Percentiles rank a stretch among this genome's conserved stretches.
Conservation (phyloP, 2,888 invertebrate genomes). For the Sisyra nigra region DNA sequence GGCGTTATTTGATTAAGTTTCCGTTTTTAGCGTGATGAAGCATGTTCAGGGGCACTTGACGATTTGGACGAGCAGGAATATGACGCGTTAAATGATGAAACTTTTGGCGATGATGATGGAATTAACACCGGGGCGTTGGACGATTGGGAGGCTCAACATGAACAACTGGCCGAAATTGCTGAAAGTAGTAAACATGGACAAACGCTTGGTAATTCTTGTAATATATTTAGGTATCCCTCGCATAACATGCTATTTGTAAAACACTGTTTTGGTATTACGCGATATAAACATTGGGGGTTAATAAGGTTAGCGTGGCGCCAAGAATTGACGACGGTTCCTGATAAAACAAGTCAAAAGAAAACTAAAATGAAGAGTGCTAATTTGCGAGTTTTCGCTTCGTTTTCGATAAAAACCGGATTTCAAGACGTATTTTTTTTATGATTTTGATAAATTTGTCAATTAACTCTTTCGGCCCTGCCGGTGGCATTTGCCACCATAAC, state of each 20-base stretch:
- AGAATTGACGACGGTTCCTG: too few relatives aligned
- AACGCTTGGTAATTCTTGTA: slow-evolving; percentile 18
- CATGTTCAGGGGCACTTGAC: slow-evolving; percentile 40
- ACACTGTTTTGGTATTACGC: background rate
- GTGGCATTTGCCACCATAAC: too few relatives aligned
- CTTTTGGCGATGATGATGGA: slow-evolving; percentile 61
- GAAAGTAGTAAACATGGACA: slow-evolving; percentile 28
- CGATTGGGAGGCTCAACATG: slow-evolving; percentile 61
- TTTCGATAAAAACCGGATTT: too few relatives aligned
- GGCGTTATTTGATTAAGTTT: slow-evolving; percentile 21
- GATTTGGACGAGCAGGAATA: slow-evolving; percentile 60
- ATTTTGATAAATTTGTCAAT: too few relatives aligned
- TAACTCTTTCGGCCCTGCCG: too few relatives aligned
- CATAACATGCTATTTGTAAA: slow-evolving; percentile 2
- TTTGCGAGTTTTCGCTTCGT: too few relatives aligned
- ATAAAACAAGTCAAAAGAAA: too few relatives aligned
- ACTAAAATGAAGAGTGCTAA: too few relatives aligned
- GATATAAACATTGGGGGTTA: too few relatives aligned
- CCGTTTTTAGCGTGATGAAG: slow-evolving; percentile 38
- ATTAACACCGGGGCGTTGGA: slow-evolving; percentile 27
- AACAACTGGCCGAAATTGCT: slow-evolving; percentile 45
- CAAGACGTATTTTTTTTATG: too few relatives aligned
- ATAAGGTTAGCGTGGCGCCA: too few relatives aligned
- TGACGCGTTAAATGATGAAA: slow-evolving; percentile 85
- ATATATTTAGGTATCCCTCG: background rate